Evolutionary conservation across 2,797 vertebrate genomes (phyloP).

Genomic region (Emydoidea blandingii): DNA sequence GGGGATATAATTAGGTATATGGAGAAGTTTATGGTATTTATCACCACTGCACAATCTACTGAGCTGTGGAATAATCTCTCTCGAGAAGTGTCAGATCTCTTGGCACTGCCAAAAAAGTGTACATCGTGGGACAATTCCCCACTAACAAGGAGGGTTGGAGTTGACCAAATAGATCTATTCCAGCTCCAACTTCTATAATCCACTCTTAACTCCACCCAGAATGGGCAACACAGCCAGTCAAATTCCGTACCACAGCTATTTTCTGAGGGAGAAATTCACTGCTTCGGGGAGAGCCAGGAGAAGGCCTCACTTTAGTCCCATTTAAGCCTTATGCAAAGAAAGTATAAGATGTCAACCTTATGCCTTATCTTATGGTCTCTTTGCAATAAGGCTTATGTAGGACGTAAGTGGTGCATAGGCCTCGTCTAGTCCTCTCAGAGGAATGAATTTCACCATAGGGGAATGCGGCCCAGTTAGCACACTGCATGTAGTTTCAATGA

Average conservation of each 20-base stretch:
- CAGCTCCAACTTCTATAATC: background rate
- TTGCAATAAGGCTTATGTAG: background rate
- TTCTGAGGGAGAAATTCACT: background rate
- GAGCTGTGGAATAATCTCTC: background rate
- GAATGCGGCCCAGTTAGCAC: background rate
- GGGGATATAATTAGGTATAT: rapidly evolving
- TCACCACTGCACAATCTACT: background rate
- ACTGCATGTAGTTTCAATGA: background rate
- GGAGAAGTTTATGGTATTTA: background rate
- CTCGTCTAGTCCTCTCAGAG: background rate
- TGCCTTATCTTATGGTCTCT: background rate
- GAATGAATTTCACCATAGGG: background rate
- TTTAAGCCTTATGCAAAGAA: background rate
- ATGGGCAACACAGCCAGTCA: background rate
- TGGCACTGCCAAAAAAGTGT: background rate
- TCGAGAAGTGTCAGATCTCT: background rate
- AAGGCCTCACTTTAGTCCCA: background rate
- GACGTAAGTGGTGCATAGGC: rapidly evolving
- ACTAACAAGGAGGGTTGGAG: background rate
- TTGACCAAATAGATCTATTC: background rate
- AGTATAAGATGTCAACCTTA: rapidly evolving
- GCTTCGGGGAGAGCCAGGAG: background rate
- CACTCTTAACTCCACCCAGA: background rate
- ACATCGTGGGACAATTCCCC: background rate
- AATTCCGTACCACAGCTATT: background rate